These are phyloP conservation scores for Radopholus similis DNA, from an alignment of 1,140 invertebrate genomes.

Conservation along the genomic window DNA sequence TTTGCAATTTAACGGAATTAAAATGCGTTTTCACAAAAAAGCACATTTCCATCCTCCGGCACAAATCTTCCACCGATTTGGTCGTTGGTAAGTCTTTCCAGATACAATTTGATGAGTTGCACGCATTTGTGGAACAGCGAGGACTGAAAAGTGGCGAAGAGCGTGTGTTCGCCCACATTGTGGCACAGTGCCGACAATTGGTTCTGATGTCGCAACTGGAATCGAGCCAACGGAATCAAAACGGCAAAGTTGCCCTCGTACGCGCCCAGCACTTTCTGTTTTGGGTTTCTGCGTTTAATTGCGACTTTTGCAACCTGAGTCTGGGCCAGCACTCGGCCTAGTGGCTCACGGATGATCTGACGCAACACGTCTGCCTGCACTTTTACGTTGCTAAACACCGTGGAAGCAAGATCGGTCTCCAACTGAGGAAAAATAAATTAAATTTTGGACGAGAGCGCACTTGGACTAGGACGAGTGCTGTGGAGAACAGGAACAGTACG, in stretches of 20 bases:
- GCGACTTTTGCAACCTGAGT: constrained; percentile 12
- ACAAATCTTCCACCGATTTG: constrained; percentile 37
- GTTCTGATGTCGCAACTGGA: constrained; percentile 32
- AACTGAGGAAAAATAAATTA: constrained; percentile 33
- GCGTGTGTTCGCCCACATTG: constrained; percentile 36
- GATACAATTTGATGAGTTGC: constrained; percentile 37
- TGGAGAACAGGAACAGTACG: constrained; percentile 31
- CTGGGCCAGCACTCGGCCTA: constrained; percentile 31
- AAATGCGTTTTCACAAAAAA: not conserved
- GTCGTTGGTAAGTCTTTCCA: constrained; percentile 37
- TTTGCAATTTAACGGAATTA: not conserved
- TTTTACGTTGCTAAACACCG: constrained; percentile 38
- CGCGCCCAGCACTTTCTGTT: constrained; percentile 35
- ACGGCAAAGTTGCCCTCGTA: constrained; percentile 40
- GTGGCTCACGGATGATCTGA: constrained; percentile 42
- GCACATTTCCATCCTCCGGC: constrained; percentile 40
- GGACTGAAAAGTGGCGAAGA: constrained; percentile 17
- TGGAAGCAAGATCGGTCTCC: constrained; percentile 41
- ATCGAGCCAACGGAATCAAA: constrained; percentile 32
- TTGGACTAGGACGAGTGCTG: constrained; percentile 36
- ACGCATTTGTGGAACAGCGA: constrained; percentile 22
- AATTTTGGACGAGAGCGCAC: not conserved
- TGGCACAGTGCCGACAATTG: constrained; percentile 30
- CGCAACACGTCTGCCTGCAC: constrained; percentile 47
- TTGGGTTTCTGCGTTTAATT: no score